Percentiles rank a stretch among this genome's conserved stretches.
Evolutionary conservation across 2,113 vertebrate genomes (phyloP).

Genomic region (Perognathus longimembris): DNA sequence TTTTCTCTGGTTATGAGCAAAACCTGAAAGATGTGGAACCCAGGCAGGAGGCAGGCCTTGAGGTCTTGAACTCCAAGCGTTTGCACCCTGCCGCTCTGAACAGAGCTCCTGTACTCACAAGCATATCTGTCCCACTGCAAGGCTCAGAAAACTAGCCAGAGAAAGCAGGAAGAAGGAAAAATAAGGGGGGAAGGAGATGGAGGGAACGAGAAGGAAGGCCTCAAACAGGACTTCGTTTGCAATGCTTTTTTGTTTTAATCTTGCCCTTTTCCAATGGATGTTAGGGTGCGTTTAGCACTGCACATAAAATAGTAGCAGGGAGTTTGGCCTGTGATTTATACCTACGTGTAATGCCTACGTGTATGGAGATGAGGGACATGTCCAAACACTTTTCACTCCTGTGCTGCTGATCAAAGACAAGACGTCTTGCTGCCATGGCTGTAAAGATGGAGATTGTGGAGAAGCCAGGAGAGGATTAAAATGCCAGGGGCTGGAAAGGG

Average conservation of each 20-base stretch:
- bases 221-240: neutral
- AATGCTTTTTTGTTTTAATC: neutral
- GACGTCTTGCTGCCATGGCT: neutral
- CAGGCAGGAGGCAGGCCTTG: neutral
- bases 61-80: neutral
- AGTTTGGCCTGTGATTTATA: neutral
- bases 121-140: neutral
- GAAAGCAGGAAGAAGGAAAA: neutral
- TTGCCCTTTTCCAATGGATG: neutral
- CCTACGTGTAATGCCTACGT: neutral
- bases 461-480: neutral
- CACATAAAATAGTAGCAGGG: neutral
- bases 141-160: neutral
- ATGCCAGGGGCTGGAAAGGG: neutral
- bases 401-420: neutral
- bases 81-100: neutral
- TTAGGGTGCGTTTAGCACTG: neutral
- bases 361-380: conserved; percentile 30
- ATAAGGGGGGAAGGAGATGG: neutral
- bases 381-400: conserved; percentile 17
- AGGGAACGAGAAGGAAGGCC: neutral
- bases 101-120: neutral
- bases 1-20: neutral
- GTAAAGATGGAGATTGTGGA: conserved; percentile 10
- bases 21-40: neutral